Evolutionary conservation across 2,113 vertebrate species (phyloP).

Genomic region (Glareola pratincola): DNA sequence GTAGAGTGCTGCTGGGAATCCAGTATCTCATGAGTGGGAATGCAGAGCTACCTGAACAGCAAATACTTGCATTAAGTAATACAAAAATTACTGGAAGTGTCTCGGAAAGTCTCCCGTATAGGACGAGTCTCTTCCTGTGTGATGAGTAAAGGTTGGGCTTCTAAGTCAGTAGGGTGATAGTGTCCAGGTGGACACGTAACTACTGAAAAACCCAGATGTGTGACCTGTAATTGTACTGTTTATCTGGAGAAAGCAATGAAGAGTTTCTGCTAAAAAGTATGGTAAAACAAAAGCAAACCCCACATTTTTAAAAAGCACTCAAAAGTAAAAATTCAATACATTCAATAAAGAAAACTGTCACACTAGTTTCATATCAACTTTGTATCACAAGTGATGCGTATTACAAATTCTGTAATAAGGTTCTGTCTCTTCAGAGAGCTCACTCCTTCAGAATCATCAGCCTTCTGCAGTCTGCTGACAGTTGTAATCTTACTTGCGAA

Average conservation of each 20-base stretch:
- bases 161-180: not conserved
- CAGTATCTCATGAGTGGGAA: not conserved
- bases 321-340: not conserved
- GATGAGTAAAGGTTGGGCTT: not conserved
- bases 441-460: not conserved
- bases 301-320: not conserved
- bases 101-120: not conserved
- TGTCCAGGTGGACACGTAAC: not conserved
- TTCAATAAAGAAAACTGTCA: not conserved
- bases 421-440: not conserved
- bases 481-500: not conserved
- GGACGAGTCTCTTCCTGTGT: not conserved
- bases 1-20: not conserved
- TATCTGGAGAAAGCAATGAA: not conserved
- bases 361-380: not conserved
- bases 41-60: not conserved
- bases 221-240: not conserved
- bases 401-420: not conserved
- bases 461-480: not conserved
- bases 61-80: not conserved
- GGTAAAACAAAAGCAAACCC: not conserved
- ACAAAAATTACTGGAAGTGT: not conserved
- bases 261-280: not conserved
- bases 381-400: not conserved
- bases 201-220: not conserved